Percentiles rank a stretch among this genome's conserved stretches.
These are phyloP conservation scores for Euthynnus affinis DNA, from an alignment of 2,797 vertebrate genomes.

Conservation along the genomic window DNA sequence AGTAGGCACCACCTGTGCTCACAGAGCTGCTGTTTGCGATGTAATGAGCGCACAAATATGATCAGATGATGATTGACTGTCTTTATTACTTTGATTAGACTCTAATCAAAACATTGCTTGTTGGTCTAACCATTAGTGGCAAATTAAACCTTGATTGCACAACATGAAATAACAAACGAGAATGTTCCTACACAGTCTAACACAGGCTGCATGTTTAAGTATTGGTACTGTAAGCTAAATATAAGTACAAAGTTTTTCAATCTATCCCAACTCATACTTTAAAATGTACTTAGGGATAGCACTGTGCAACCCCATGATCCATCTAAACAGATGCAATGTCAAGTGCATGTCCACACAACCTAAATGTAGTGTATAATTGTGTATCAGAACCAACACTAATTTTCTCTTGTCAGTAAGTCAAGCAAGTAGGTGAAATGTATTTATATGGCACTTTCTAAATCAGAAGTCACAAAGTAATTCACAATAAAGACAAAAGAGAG, in stretches of 20 bases:
- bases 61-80: slow-evolving; percentile 1
- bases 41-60: slow-evolving; percentile 1
- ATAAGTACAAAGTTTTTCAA: too few relatives aligned
- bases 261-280: not conserved
- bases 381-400: too few relatives aligned
- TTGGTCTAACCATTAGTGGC: not conserved
- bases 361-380: too few relatives aligned
- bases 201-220: not conserved
- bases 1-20: slow-evolving; percentile 48
- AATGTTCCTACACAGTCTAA: not conserved
- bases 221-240: too few relatives aligned
- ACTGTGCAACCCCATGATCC: too few relatives aligned
- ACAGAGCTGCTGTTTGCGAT: not conserved
- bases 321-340: too few relatives aligned
- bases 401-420: too few relatives aligned
- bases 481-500: too few relatives aligned
- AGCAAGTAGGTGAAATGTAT: too few relatives aligned
- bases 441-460: too few relatives aligned
- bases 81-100: not conserved
- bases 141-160: not conserved
- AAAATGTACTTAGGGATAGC: not conserved
- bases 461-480: too few relatives aligned
- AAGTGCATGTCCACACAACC: not conserved
- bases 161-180: not conserved
- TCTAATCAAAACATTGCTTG: not conserved